Base-by-base conservation (phyloP, 1,140 invertebrate genomes). In the Aphelinus certus region DNA sequence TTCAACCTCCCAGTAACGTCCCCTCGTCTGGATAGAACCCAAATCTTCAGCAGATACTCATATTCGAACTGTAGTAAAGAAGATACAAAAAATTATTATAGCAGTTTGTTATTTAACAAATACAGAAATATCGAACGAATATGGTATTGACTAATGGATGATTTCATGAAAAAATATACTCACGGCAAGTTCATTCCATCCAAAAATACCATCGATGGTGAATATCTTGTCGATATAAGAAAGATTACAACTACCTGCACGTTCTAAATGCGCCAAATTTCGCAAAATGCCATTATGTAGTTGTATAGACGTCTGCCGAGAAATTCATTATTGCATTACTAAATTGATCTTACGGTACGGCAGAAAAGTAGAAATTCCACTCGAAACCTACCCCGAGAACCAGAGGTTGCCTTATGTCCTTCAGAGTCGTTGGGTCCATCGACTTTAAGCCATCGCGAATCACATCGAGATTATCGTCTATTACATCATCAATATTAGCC, bases 101-200 rank as follows among this genome's bases (percentile, higher is more conserved):
- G 10, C 0, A 10, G 10, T 9, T 64, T 48, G 47, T n/a, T 26
- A 66, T 42, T 53, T 42, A 53, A 66, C 42, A 66, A 9, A 63
- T 26, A n/a, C 48, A 46, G 4, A 48, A 63, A 56, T 1, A 57
- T 26, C 26, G 26, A 26, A 26, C 26, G 0, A 26, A 26, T 26
- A 26, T 26, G 26, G 26, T 26, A 26, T 26, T 26, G 26, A 26
- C 26, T 0, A 26, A 26, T 26, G 26, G 26, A 26, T 26, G 26
- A 26, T 26, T 26, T 26, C 26, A 26, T 26, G 26, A 60, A 70
- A 49, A 3, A 75, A 57, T 69, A 63, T 64, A 65, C 79, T 81
- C 74, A 83, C 83, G 1, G 73, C 58, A 1, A 82, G 60, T 6
- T 69, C 10, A 1, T 82, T 56, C 67, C 79, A 82, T 70, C 75